Base-by-base conservation (phyloP, 1,140 invertebrate species). In the Piezodorus guildinii region DNA sequence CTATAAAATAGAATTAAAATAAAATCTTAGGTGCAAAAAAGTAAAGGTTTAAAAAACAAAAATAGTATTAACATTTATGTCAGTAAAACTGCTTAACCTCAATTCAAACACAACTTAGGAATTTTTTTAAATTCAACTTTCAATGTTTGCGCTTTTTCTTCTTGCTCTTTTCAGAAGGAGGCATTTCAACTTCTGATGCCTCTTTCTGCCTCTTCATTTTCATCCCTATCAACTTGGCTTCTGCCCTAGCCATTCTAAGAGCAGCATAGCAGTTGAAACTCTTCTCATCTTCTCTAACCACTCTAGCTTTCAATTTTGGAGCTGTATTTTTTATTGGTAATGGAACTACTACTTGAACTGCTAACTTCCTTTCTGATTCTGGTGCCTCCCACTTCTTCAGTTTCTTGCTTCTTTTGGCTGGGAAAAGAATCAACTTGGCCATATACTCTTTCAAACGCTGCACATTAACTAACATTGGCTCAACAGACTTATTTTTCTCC, bases 381-480 rank as follows among this genome's bases (percentile, higher is more conserved):
- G 85, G 87, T 60, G 94, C 90, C 80, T 99, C 96, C 71, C 91
- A 91, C 84, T 96, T 94, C 76, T 85, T 85, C 60, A 92, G 84
- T 81, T 96, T 81, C 62, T 68, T 81, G 72, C 78, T 82, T 80
- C 90, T 93, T 69, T 79, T 79, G 59, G 72, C 81, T 72, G 96
- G 96, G 92, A 98, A 98, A 27, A 99, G 78, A 71, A 99, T 97
- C 70, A 99, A 79, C 75, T 95, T 94, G 52, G 88, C 87, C 72
- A 84, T 86, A 77, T 99, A 99, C 74, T 96, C 91, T 76, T 97
- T 98, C 54, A 99, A 77, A 66, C 96, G 81, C 75, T 96, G 92
- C 66, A 94, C 88, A 80, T 99, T 99, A 45, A 83, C 77, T 77
- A 98, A 92, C 23, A 97, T 77, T n/a, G 90, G 90, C 75, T 99